Conservation (phyloP, 2,113 vertebrate genomes). For the Zootoca vivipara region DNA sequence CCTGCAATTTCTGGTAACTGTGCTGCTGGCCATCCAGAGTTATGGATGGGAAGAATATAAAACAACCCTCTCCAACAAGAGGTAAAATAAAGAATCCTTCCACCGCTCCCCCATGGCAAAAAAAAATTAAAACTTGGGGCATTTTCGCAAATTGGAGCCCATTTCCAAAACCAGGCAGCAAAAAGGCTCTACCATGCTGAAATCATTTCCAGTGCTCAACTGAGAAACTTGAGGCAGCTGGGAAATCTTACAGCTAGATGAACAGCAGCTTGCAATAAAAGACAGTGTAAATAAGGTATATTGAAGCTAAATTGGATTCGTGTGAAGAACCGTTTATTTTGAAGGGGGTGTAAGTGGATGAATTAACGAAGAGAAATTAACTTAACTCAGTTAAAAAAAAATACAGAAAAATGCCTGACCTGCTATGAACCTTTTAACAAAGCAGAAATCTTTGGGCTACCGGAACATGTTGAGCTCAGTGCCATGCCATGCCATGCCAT, state of each 20-base stretch:
- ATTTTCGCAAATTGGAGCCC: conserved; percentile 73
- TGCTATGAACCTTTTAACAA: conserved; percentile 70
- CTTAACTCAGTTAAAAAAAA: conserved; percentile 77
- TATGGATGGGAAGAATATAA: neutral
- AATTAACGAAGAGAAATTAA: conserved; percentile 83
- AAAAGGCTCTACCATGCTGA: conserved; percentile 79
- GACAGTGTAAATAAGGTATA: conserved; percentile 84
- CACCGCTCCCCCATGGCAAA: neutral
- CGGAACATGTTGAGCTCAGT: conserved; percentile 36
- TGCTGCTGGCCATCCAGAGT: neutral
- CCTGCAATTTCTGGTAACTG: conserved; percentile 73
- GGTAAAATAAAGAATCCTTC: neutral
- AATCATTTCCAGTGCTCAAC: conserved; percentile 83
- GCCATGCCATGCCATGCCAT: conserved; percentile 12
- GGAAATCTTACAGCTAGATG: conserved; percentile 81
- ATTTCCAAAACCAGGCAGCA: conserved; percentile 74
- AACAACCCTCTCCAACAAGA: neutral
- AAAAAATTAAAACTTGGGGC: conserved; percentile 47
- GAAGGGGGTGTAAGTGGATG: conserved; percentile 62
- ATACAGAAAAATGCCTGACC: conserved; percentile 75
- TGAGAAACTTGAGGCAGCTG: conserved; percentile 77
- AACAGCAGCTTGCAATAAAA: conserved; percentile 78
- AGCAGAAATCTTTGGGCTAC: conserved; percentile 57
- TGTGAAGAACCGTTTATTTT: conserved; percentile 78
- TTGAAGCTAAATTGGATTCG: conserved; percentile 83